A percentile compares a stretch with the other conserved stretches of the same genome.
These are phyloP conservation scores for Melierax canorus DNA, from an alignment of 2,113 vertebrate genomes.

Conservation along the genomic window DNA sequence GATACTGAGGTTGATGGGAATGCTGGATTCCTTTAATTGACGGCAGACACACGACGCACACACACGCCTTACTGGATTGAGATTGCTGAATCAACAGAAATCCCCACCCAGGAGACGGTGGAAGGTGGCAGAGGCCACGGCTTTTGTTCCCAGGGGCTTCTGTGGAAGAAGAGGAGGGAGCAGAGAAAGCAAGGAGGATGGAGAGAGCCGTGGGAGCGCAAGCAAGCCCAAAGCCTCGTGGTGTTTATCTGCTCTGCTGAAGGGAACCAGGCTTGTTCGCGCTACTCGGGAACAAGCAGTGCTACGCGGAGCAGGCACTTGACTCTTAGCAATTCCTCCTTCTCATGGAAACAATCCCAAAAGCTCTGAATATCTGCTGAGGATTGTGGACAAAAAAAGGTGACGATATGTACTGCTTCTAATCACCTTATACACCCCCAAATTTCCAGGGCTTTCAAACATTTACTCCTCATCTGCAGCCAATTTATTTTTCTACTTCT, in stretches of 20 bases:
- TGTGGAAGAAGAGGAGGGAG: not conserved
- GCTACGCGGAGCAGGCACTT: not conserved
- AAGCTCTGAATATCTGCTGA: not conserved
- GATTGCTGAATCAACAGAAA: not conserved
- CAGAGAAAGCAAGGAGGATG: not conserved
- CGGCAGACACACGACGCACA: not conserved
- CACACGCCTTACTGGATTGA: not conserved
- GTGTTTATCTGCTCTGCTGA: not conserved
- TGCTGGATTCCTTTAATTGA: not conserved
- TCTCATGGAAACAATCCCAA: not conserved
- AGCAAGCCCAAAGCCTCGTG: not conserved
- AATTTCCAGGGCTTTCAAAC: not conserved
- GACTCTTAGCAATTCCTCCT: not conserved
- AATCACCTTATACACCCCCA: not conserved
- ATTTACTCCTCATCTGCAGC: not conserved
- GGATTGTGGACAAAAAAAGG: not conserved
- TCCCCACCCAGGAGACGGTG: not conserved
- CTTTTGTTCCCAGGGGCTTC: not conserved
- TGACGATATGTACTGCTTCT: not conserved
- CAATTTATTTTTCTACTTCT: not conserved
- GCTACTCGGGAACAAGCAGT: not conserved
- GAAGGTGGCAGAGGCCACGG: fast-evolving
- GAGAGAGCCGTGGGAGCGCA: not conserved
- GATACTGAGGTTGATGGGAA: not conserved
- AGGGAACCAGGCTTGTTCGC: not conserved